Percentiles rank a stretch among this genome's conserved stretches.
Evolutionary conservation across 2,113 vertebrate species (phyloP).

Genomic region (Pomatorhinus ruficollis): DNA sequence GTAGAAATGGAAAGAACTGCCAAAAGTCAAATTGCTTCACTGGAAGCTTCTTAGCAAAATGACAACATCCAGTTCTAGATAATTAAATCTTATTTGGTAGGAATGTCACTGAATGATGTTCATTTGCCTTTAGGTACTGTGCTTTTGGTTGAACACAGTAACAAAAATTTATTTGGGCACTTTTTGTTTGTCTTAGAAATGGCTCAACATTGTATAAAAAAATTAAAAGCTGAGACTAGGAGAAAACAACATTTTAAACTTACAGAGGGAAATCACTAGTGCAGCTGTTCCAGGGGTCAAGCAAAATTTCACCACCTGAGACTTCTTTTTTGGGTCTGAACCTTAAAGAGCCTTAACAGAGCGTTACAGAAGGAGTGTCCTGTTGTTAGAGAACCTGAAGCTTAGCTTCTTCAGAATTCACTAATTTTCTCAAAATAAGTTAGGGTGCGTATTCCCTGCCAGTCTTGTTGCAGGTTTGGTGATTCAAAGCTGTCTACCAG

Average conservation of each 20-base stretch:
- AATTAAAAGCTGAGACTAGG: background rate
- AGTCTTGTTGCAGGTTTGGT: background rate
- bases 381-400: background rate
- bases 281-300: background rate
- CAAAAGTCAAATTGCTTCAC: background rate
- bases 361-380: background rate
- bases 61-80: background rate
- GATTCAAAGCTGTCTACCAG: background rate
- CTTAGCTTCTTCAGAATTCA: background rate
- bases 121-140: constrained; percentile 36
- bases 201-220: background rate
- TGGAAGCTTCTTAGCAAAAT: constrained; percentile 30
- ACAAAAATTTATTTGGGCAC: constrained; percentile 4
- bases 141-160: constrained; percentile 4
- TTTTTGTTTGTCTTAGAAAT: background rate
- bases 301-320: background rate
- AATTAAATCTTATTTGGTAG: constrained; percentile 39
- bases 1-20: background rate
- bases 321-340: background rate
- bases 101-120: constrained; percentile 11
- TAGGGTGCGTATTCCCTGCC: background rate
- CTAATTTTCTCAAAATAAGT: background rate
- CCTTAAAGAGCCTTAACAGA: background rate
- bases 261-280: background rate
- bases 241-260: background rate